A percentile compares a stretch with the other conserved stretches of the same genome.
phyloP scores from a whole-genome alignment of 1,140 invertebrate species.

The Drosophila fuyamai region DNA sequence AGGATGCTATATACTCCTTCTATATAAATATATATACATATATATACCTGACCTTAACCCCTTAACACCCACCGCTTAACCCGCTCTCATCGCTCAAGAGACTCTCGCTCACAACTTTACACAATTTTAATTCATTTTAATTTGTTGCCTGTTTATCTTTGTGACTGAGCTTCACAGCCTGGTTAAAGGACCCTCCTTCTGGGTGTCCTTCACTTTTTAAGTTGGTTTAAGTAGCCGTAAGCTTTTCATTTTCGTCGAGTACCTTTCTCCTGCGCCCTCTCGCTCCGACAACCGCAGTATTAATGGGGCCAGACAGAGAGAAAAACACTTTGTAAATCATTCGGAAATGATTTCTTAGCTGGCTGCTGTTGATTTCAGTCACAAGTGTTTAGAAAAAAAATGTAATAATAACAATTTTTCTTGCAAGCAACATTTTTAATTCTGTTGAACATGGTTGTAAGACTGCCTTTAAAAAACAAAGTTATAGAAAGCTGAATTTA shows the following conservation, averaged over 20 bases:
- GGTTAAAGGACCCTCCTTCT: constrained; percentile 13
- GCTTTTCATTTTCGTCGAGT: constrained; percentile 31
- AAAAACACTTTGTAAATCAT: constrained; percentile 1
- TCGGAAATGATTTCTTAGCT: constrained; percentile 16
- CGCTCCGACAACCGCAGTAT: not conserved
- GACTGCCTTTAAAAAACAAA: not conserved
- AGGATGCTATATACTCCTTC: constrained; percentile 9
- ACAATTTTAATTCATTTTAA: constrained; percentile 63
- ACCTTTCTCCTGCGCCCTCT: not conserved
- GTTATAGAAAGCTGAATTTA: not conserved
- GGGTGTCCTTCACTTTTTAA: constrained; percentile 23
- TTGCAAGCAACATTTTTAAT: no score
- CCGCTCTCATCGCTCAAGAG: constrained; percentile 25
- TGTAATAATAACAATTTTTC: no score
- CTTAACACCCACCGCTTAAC: constrained; percentile 8
- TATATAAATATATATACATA: no score
- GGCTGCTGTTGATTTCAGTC: constrained; percentile 15
- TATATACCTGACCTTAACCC: constrained; percentile 8
- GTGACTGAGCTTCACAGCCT: constrained; percentile 29
- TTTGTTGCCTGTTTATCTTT: constrained; percentile 55
- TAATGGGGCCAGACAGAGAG: constrained; percentile 7
- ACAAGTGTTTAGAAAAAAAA: not conserved
- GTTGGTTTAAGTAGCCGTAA: constrained; percentile 42
- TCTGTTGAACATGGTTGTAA: not conserved
- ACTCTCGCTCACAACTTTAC: constrained; percentile 45